Conservation (phyloP, 2,113 vertebrate genomes). For the Myanophis thanlyinensis region DNA sequence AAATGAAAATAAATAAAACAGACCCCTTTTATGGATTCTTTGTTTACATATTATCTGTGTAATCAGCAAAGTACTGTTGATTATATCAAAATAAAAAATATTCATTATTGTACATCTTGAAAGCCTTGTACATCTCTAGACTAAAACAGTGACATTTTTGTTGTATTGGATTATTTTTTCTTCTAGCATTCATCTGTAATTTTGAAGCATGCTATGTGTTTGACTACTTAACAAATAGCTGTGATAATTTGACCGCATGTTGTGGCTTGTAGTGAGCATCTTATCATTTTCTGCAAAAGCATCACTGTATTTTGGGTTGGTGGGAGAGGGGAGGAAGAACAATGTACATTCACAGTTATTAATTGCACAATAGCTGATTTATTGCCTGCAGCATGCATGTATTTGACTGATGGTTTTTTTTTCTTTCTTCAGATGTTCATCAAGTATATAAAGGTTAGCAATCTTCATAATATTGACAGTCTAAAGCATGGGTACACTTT, state of each 20-base stretch:
- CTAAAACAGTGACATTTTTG: neutral
- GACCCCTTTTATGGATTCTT: neutral
- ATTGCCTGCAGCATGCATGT: conserved; percentile 83
- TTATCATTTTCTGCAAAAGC: conserved; percentile 57
- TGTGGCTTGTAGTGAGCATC: conserved; percentile 26
- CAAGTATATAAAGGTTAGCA: conserved; percentile 99
- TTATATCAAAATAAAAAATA: neutral
- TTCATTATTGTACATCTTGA: neutral
- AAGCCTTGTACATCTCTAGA: neutral
- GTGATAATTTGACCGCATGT: neutral
- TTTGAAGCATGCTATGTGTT: neutral
- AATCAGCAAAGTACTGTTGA: neutral
- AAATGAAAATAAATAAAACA: neutral
- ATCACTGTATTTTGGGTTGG: conserved; percentile 36
- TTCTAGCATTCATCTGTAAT: neutral
- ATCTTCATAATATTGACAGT: conserved; percentile 73
- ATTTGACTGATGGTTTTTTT: conserved; percentile 82
- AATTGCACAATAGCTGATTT: conserved; percentile 59
- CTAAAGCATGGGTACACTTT: conserved; percentile 65
- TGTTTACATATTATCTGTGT: neutral
- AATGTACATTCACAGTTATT: conserved; percentile 29
- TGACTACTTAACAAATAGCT: neutral
- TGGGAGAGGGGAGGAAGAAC: neutral
- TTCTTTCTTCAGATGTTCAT: conserved; percentile 99
- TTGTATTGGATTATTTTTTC: neutral